Evolutionary conservation across 2,797 vertebrate species (phyloP).

Genomic region (Pantherophis vulpinus): DNA sequence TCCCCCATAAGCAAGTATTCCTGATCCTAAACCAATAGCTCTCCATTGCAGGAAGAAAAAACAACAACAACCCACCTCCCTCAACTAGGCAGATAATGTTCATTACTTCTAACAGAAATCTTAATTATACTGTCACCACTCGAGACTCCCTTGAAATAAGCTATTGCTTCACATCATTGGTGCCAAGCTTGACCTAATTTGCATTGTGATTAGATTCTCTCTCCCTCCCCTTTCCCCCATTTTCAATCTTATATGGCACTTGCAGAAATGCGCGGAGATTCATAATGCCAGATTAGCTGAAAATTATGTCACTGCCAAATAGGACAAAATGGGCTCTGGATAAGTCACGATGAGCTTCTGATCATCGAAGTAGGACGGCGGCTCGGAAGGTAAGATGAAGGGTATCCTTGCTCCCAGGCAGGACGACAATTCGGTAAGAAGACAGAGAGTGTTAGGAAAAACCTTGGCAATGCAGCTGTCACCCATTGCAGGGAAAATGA

Average conservation of each 20-base stretch:
- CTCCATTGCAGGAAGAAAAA: background rate
- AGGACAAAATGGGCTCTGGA: background rate
- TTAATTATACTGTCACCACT: constrained; percentile 4
- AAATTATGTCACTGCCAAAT: background rate
- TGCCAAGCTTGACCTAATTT: background rate
- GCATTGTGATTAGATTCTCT: constrained; percentile 1
- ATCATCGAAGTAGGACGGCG: background rate
- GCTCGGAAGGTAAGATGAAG: background rate
- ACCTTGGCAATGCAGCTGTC: constrained; percentile 9
- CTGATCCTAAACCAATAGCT: background rate
- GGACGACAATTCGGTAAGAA: background rate
- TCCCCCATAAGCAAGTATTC: background rate
- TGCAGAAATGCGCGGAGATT: background rate
- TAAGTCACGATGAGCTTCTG: background rate
- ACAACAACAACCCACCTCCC: background rate
- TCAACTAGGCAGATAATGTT: background rate
- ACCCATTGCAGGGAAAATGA: background rate
- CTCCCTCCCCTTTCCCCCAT: background rate
- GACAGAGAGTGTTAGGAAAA: background rate
- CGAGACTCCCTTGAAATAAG: constrained; percentile 7
- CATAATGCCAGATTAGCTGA: background rate
- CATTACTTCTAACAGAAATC: background rate
- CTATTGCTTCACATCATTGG: background rate
- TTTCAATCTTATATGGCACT: background rate
- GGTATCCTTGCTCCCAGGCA: background rate